Conservation (phyloP, 2,113 vertebrate species). For the Nothoprocta pentlandii region DNA sequence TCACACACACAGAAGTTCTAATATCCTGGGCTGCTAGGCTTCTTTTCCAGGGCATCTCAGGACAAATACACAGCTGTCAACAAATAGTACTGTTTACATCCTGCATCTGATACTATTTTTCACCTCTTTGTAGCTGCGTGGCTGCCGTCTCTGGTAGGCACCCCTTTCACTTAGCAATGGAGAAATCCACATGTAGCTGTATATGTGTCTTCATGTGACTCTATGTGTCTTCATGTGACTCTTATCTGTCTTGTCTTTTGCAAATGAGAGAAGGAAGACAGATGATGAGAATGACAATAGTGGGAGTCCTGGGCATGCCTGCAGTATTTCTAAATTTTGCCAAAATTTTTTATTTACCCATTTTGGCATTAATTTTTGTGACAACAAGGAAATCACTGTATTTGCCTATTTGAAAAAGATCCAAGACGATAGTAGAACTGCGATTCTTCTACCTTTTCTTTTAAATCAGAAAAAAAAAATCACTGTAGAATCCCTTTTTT, state of each 20-base stretch:
- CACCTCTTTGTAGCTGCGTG: background rate
- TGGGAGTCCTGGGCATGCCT: background rate
- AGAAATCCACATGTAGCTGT: background rate
- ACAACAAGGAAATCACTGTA: background rate
- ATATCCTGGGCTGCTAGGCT: background rate
- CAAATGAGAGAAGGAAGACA: background rate
- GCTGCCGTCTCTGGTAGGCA: background rate
- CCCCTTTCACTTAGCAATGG: background rate
- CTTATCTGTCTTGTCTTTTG: background rate
- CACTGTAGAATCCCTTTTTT: background rate
- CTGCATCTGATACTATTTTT: constrained; percentile 16
- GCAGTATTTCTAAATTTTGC: background rate
- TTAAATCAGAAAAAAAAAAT: background rate
- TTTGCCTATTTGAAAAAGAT: background rate
- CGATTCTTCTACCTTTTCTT: background rate
- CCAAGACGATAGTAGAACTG: background rate
- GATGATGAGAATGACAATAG: background rate
- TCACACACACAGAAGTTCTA: background rate
- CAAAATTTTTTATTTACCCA: background rate
- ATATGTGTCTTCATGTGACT: background rate
- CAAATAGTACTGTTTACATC: background rate
- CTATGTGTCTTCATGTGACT: background rate
- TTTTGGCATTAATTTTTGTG: accelerated
- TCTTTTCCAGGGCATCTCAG: background rate
- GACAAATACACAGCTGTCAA: background rate